phyloP scores from a whole-genome alignment of 2,797 vertebrate species.

The Melanotaenia parkinsoni region DNA sequence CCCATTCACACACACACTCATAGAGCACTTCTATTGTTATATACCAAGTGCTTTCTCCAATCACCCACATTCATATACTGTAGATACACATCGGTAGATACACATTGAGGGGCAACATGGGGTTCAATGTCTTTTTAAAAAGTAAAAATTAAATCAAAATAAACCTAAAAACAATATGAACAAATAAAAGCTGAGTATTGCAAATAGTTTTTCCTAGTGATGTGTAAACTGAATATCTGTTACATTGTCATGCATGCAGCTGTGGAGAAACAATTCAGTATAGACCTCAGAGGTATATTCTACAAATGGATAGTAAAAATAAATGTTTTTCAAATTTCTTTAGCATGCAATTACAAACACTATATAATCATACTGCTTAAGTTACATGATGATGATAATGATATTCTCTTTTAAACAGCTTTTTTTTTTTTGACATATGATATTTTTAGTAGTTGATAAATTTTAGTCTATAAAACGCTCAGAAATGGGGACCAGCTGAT shows the following conservation, averaged over 20 bases:
- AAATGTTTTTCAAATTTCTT: neutral
- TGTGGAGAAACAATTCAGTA: slow-evolving; percentile 8
- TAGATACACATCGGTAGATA: too few species aligned
- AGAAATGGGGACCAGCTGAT: slow-evolving; percentile 50
- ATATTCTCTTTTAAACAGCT: neutral
- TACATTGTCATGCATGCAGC: slow-evolving; percentile 11
- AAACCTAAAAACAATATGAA: neutral
- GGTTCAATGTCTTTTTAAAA: too few species aligned
- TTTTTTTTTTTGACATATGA: slow-evolving; percentile 4
- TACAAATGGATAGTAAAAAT: neutral
- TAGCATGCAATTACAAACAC: slow-evolving; percentile 28
- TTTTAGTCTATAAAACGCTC: slow-evolving; percentile 44
- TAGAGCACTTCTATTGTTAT: too few species aligned
- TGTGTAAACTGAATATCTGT: slow-evolving; percentile 21
- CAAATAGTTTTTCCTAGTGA: slow-evolving; percentile 35
- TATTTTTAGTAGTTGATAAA: slow-evolving; percentile 21
- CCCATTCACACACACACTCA: too few species aligned
- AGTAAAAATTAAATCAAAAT: too few species aligned
- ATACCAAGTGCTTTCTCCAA: too few species aligned
- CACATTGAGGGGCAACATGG: too few species aligned
- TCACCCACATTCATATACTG: too few species aligned
- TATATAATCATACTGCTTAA: slow-evolving; percentile 19
- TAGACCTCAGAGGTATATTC: neutral
- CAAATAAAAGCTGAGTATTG: slow-evolving; percentile 25
- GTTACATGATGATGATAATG: neutral